Evolutionary conservation across 2,797 vertebrate species (phyloP).

Genomic region (Babyrousa celebensis): DNA sequence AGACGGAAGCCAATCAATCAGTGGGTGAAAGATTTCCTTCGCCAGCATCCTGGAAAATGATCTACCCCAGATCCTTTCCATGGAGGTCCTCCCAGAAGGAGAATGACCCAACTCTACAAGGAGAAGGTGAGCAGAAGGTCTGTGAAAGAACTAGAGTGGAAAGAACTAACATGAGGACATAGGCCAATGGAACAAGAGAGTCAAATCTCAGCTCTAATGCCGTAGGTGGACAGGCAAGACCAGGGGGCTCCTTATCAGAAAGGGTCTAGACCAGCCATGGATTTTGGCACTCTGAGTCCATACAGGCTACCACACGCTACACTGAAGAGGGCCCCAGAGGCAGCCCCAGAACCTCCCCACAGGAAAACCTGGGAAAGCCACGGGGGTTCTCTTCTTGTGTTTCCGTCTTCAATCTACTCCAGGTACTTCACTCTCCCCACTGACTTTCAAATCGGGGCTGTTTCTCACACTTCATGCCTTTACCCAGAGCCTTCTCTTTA

Average conservation of each 20-base stretch:
- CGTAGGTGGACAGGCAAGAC: not conserved
- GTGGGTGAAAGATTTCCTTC: not conserved
- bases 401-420: not conserved
- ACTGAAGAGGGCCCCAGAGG: not conserved
- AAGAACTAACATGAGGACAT: not conserved
- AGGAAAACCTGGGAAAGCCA: not conserved
- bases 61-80: not conserved
- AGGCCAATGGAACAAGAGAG: not conserved
- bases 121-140: not conserved
- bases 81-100: not conserved
- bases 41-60: not conserved
- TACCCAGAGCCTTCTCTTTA: not conserved
- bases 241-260: not conserved
- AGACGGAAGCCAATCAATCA: not conserved
- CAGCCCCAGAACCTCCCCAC: not conserved
- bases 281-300: not conserved
- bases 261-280: not conserved
- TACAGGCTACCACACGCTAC: not conserved
- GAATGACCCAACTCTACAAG: not conserved
- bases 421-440: not conserved
- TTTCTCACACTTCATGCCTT: not conserved
- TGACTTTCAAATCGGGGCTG: not conserved
- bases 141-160: not conserved
- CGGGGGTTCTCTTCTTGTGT: not conserved
- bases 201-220: not conserved